Base-by-base conservation (phyloP, 2,113 vertebrate species). In the Bos javanicus region DNA sequence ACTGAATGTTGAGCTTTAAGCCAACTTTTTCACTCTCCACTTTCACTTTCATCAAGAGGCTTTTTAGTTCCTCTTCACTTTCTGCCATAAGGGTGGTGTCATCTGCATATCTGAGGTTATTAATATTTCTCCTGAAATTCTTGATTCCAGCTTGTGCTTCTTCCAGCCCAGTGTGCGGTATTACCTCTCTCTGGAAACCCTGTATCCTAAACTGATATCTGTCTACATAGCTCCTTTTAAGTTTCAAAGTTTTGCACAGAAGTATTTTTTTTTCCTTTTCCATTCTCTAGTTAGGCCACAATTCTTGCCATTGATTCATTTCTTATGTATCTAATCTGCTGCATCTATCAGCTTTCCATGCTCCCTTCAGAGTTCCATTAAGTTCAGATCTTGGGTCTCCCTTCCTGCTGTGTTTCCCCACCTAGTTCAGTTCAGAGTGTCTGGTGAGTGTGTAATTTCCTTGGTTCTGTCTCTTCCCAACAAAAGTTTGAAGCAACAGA, bases 391-490 rank as follows among this genome's bases (percentile, higher is more conserved):
- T 71, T 5, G 3, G 7, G 3, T 19, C 12, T n/a, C 23, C 7
- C 33, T 23, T 76, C 54, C 36, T 26, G 7, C n/a, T 88, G 3
- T 88, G 16, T 87, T 13, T 83, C 17, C 2, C 71, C 11, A 81
- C 12, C 10, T 19, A 16, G 52, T 46, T 57, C 5, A 83, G 6
- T 21, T 64, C 71, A 62, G 12, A 7, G 5, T 71, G 19, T 71
- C n/a, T 0, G 0, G 19, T 2, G 10, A 23, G 5, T 39, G 19
- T 71, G 19, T 39, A 12, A 71, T 71, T 71, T 71, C 67, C 19
- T 39, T 5, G 1, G n/a, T 71, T 71, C 67, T 71, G 33, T 23
- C n/a, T 36, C 19, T 36, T 71, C 19, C 17, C 67, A 39, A 12
- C 10, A 39, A 23, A 71, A 23, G 5, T 71, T 71, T 71, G 67